Base-by-base conservation (phyloP, 2,113 vertebrate genomes). In the Raja brachyura region DNA sequence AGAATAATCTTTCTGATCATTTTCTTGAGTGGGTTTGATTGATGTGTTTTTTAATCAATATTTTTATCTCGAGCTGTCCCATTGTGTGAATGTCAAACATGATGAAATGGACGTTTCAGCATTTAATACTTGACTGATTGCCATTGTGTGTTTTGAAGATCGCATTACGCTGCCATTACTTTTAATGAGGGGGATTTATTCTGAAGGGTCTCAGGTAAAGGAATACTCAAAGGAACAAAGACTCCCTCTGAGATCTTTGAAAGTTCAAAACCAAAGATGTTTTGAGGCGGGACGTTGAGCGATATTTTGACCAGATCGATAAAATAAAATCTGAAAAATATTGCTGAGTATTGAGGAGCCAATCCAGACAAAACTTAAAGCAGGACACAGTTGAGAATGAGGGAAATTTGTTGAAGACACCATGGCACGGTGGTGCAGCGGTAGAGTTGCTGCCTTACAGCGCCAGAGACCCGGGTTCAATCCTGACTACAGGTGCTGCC, bases 1-100 rank as follows among this genome's bases (percentile, higher is more conserved):
- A 56, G 79, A 56, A 83, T 54, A 4, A 85, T 85, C 81, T 85
- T 85, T 88, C 83, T 88, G 28, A 31, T 88, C 56, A 86, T 31
- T 61, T 86, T 59, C 61, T 63, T 88, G 83, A 88, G 59, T 66
- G 14, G 59, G 14, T 88, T 88, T 63, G 59, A 88, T 63, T 88
- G 59, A 63, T 88, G 59, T 88, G 83, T 59, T 31, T 13, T 88
- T 88, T 63, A 63, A 28, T 63, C 54, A 86, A 61, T 83, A 83
- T 83, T 56, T 56, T 56, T 83, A 83, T 63, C 59, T 31, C 14
- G 16, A 31, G 61, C 13, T 85, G 54, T 18, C 28, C 28, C 54
- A 20, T 86, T 31, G 83, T 88, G 83, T 18, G 5, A 61, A 59
- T 25, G 13, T 63, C 83, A 88, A 88, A 88, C 13, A 63, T 31